Conservation (phyloP, 2,888 invertebrate genomes). For the Eurytoma californica region DNA sequence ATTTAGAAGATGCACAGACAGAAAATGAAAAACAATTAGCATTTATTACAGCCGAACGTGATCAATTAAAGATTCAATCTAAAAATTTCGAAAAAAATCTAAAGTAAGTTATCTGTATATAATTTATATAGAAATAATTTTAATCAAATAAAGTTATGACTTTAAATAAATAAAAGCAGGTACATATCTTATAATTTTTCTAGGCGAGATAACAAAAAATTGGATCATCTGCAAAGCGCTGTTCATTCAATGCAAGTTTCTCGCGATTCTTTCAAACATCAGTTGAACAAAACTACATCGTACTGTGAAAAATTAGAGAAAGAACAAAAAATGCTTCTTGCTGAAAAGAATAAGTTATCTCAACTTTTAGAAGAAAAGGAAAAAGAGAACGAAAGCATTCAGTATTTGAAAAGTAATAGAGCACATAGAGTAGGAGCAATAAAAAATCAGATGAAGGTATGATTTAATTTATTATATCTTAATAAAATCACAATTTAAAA, state of each 20-base stretch:
- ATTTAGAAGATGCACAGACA: constrained; percentile 74
- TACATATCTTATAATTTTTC: constrained; percentile 35
- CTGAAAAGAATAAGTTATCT: constrained; percentile 68
- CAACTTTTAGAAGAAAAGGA: constrained; percentile 65
- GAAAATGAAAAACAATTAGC: constrained; percentile 77
- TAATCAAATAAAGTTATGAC: too few species aligned
- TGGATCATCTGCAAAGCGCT: constrained; percentile 75
- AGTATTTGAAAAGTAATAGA: constrained; percentile 75
- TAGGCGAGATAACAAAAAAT: constrained; percentile 75
- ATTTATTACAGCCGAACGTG: constrained; percentile 74
- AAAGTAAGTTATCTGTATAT: constrained; percentile 76
- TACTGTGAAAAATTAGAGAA: constrained; percentile 77
- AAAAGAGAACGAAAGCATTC: constrained; percentile 69
- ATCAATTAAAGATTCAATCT: constrained; percentile 76
- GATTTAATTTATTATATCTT: constrained; percentile 8
- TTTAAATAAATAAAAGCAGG: not conserved
- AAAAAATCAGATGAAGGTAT: constrained; percentile 76
- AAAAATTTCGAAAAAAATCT: constrained; percentile 78
- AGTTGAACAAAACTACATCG: constrained; percentile 76
- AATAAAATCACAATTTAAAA: too few species aligned
- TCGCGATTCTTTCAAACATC: constrained; percentile 76
- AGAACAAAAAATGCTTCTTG: constrained; percentile 77
- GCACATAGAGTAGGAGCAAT: constrained; percentile 76
- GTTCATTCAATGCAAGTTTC: constrained; percentile 76
- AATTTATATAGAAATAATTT: too few species aligned